Conservation (phyloP, 2,113 vertebrate species). For the Passer domesticus region DNA sequence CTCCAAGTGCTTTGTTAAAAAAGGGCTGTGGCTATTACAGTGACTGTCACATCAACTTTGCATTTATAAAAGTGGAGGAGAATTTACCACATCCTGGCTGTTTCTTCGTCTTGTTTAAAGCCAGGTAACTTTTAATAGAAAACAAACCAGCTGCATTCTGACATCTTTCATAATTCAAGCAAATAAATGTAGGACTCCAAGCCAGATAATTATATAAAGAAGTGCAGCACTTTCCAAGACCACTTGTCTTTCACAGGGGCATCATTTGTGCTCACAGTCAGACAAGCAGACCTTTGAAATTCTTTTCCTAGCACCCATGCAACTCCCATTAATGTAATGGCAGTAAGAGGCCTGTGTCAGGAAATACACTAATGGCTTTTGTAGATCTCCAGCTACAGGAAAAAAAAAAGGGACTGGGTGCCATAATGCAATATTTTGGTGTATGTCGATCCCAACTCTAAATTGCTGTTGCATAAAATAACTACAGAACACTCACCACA, state of each 20-base stretch:
- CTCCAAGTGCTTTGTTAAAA: neutral
- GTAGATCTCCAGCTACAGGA: neutral
- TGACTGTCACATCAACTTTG: neutral
- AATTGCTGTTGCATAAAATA: neutral
- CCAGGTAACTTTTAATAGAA: constrained; percentile 3
- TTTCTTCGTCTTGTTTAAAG: neutral
- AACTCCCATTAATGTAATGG: neutral
- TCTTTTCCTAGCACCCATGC: neutral
- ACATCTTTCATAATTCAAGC: neutral
- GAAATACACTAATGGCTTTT: neutral
- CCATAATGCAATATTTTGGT: neutral
- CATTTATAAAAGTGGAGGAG: neutral
- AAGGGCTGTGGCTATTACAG: neutral
- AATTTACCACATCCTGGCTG: neutral
- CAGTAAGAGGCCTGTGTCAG: neutral
- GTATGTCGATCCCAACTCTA: neutral
- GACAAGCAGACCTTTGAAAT: neutral
- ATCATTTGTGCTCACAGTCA: neutral
- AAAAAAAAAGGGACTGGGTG: neutral
- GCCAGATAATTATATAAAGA: neutral
- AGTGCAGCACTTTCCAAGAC: neutral
- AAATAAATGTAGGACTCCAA: neutral
- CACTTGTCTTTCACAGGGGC: neutral
- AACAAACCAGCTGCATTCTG: constrained; percentile 26
- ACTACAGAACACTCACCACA: neutral